Evolutionary conservation across 1,140 invertebrate species (phyloP), one percentile per base, ranked within the genome.

Genomic region (Anastatus disparis): DNA sequence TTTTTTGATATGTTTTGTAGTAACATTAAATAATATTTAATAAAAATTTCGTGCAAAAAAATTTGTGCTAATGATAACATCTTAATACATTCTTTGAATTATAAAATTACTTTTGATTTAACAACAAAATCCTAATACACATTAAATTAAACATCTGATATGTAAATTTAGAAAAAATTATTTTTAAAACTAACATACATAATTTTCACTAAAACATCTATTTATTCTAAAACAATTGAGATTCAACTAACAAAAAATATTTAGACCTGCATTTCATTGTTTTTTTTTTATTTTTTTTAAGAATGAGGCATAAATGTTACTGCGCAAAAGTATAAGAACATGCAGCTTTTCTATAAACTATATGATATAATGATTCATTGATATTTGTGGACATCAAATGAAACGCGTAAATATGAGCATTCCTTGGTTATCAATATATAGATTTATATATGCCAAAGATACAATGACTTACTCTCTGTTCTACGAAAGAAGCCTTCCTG

Each of bases 401-500:
- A 69, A n/a, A 40, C 40, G 46, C 24, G 24, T 68, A 62, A 31
- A 69, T 20, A 40, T 24, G 38, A 70, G 38, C 59, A 70, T 63
- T 63, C 40, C 1, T 62, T 52, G 26, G 20, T 40, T 38, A n/a
- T 68, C 7, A 44, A 48, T 8, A 55, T 29, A 31, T 12, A 27
- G 15, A 29, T 12, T 27, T 44, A 56, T 44, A 29, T 55, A 26
- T 44, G 61, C 52, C 31, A 40, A n/a, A 59, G 22, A 35, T 46
- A 64, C 17, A 73, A 59, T 64, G 29, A 89, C 90, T 90, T 88
- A 97, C 95, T 93, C 90, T 97, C 95, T 69, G 91, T 91, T 83
- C 93, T 90, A 77, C 95, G 91, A 85, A 98, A 95, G 85, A 97
- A 95, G 53, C 95, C 92, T 80, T 97, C 95, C 78, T 96, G 94